Conservation (phyloP, 92 coral and sea anemone genomes). For the Metridium senile region DNA sequence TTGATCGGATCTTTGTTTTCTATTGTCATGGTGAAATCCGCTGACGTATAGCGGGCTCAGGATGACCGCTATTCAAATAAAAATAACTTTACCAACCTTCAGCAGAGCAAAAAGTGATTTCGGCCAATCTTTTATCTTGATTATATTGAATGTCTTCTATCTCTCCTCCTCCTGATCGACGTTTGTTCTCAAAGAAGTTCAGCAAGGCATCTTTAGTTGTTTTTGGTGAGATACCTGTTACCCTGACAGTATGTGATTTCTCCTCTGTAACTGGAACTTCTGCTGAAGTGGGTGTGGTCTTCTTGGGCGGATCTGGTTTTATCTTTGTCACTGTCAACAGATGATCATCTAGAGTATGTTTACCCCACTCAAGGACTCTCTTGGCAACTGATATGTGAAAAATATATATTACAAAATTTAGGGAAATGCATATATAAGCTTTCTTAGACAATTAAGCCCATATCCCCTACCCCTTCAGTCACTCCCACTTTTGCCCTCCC, state of each 20-base stretch:
- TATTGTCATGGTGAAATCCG: no score
- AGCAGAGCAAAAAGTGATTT: constrained; percentile 18
- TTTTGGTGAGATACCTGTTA: constrained; percentile 19
- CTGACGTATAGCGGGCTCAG: no score
- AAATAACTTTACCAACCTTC: not conserved
- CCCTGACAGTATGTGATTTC: constrained; percentile 6
- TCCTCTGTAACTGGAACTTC: not conserved
- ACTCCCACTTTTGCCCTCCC: no score
- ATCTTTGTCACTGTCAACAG: constrained; percentile 23
- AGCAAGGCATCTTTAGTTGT: constrained; percentile 38
- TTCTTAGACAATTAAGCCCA: no score
- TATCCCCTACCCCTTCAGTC: no score
- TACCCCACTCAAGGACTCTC: constrained; percentile 23
- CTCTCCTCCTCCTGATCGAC: constrained; percentile 48
- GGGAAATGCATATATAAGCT: no score
- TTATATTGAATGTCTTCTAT: constrained; percentile 26
- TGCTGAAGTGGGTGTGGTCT: not conserved
- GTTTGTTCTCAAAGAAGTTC: constrained; percentile 40
- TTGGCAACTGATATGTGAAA: constrained; percentile 18
- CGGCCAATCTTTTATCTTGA: constrained; percentile 17
- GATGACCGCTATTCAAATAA: not conserved
- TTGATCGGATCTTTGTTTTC: no score
- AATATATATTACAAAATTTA: no score
- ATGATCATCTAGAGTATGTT: constrained; percentile 22
- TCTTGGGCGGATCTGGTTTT: constrained; percentile 10